Evolutionary conservation across 1,140 invertebrate species (phyloP).

Genomic region (Brachionus asplanchnoidis): DNA sequence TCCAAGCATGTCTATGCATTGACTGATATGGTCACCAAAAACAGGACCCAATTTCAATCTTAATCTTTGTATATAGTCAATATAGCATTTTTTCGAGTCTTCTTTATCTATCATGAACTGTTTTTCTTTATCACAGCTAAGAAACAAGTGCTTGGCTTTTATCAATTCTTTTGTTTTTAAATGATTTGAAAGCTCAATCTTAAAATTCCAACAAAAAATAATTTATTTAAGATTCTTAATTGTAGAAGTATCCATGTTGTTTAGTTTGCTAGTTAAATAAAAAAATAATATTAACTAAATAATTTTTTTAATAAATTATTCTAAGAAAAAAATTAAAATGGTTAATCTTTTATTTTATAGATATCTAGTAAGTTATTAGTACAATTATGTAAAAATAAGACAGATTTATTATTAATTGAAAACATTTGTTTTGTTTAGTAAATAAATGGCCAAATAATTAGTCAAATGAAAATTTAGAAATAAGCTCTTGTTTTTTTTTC

Average conservation of each 20-base stretch:
- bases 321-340: no score
- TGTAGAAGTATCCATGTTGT: no score
- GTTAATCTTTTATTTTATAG: no score
- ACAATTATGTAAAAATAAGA: no score
- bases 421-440: no score
- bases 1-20: constrained; percentile 9
- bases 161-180: constrained; percentile 28
- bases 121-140: background rate
- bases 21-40: background rate
- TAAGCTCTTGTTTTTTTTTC: background rate
- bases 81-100: constrained; percentile 23
- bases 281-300: no score
- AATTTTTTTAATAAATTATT: no score
- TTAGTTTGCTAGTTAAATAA: no score
- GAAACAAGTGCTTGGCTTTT: constrained; percentile 17
- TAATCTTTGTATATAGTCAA: constrained; percentile 10
- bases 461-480: background rate
- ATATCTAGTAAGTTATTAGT: no score
- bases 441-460: no score
- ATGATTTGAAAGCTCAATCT: constrained; percentile 25
- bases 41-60: background rate
- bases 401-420: no score
- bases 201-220: background rate
- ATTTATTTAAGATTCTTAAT: no score
- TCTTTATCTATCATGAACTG: constrained; percentile 17